These are phyloP conservation scores for Acleris literana DNA, from an alignment of 2,888 invertebrate genomes.

Conservation along the genomic window DNA sequence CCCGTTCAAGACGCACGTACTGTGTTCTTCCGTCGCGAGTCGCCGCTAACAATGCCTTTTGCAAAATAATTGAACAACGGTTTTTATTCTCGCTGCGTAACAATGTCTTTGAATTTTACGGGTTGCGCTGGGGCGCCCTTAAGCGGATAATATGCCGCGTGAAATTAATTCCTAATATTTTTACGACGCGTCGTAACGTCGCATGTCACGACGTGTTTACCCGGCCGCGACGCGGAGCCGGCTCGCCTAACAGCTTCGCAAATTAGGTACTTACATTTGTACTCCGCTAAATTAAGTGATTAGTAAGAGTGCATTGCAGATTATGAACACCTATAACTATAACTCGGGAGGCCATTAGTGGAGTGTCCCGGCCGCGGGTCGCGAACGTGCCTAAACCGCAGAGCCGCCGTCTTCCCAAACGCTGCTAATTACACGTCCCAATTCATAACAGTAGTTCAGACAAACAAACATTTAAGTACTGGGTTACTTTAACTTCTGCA, in stretches of 20 bases:
- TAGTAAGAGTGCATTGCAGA: slow-evolving; percentile 32
- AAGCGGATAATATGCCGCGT: slow-evolving; percentile 15
- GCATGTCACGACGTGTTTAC: slow-evolving; percentile 13
- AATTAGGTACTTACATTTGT: slow-evolving; percentile 22
- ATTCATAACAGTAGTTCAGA: not conserved
- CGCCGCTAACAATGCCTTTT: slow-evolving; percentile 27
- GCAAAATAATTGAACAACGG: slow-evolving; percentile 35
- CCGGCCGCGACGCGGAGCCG: not conserved
- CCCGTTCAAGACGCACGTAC: slow-evolving; percentile 42
- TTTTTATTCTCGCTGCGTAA: slow-evolving; percentile 28
- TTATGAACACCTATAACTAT: slow-evolving; percentile 29
- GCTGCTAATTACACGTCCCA: slow-evolving; percentile 18
- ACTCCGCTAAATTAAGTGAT: slow-evolving; percentile 35
- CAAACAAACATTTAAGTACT: slow-evolving; percentile 1
- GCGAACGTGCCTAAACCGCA: slow-evolving; percentile 21
- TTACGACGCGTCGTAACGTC: slow-evolving; percentile 26
- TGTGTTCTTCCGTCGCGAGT: slow-evolving; percentile 31
- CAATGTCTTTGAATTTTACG: slow-evolving; percentile 18
- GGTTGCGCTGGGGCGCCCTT: slow-evolving; percentile 11
- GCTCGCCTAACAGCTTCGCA: not conserved
- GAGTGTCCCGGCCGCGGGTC: slow-evolving; percentile 15
- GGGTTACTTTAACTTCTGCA: no score
- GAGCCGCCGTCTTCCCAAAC: not conserved
- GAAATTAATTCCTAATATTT: slow-evolving; percentile 34
- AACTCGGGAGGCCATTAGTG: slow-evolving; percentile 22